A percentile compares a stretch with the other conserved stretches of the same genome.
These are phyloP conservation scores for Syrmaticus mikado DNA, from an alignment of 2,113 vertebrate species.

Conservation along the genomic window DNA sequence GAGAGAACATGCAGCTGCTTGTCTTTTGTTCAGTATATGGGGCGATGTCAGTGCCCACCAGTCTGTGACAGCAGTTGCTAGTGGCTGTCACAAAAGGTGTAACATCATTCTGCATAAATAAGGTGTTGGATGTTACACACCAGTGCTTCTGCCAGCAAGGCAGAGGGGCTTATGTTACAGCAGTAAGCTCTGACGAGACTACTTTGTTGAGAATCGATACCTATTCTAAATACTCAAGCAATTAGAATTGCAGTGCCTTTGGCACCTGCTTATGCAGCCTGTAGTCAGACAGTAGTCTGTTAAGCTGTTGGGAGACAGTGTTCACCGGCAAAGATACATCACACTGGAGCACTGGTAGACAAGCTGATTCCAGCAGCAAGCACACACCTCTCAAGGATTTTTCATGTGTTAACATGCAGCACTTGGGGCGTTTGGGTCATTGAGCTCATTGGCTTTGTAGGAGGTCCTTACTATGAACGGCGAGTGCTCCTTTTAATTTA, in stretches of 20 bases:
- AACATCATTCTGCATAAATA: background rate
- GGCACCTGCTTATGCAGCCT: background rate
- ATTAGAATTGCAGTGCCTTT: background rate
- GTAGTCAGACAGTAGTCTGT: background rate
- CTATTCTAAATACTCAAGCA: background rate
- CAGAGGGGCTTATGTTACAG: background rate
- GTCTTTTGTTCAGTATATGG: rapidly evolving
- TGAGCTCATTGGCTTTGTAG: background rate
- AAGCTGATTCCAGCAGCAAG: background rate
- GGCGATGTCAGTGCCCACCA: rapidly evolving
- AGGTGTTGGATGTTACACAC: background rate
- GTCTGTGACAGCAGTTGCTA: background rate
- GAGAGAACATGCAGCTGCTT: background rate
- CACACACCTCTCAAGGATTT: background rate
- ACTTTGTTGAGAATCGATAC: background rate
- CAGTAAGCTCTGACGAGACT: background rate
- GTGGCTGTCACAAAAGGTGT: background rate
- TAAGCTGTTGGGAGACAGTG: background rate
- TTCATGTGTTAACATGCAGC: background rate
- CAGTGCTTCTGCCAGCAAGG: background rate
- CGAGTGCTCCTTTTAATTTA: background rate
- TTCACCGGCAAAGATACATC: background rate
- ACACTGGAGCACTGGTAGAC: background rate
- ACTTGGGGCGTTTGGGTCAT: background rate
- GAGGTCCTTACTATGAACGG: background rate